Conservation (phyloP, 2,888 invertebrate species). For the Blastobasis lacticolella region DNA sequence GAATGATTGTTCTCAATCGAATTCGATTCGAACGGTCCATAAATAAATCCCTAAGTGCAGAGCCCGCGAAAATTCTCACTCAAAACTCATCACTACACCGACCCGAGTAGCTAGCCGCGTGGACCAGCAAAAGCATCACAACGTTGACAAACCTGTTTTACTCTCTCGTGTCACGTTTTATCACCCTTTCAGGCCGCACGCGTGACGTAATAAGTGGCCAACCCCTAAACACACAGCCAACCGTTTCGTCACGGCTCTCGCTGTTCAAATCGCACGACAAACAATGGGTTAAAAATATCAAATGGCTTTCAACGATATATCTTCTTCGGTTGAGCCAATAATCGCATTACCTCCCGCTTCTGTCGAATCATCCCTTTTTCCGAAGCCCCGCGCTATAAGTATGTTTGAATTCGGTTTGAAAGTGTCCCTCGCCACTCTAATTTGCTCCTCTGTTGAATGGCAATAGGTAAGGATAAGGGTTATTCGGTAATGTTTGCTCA, state of each 20-base stretch:
- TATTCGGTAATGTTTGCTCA: too few species aligned
- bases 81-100: too few species aligned
- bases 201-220: neutral
- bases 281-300: neutral
- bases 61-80: too few species aligned
- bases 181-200: neutral
- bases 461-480: neutral
- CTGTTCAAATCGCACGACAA: neutral
- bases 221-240: constrained; percentile 4
- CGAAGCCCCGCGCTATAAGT: constrained; percentile 59
- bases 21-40: too few species aligned
- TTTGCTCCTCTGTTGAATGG: constrained; percentile 53
- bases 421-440: constrained; percentile 47
- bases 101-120: too few species aligned
- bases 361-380: constrained; percentile 26
- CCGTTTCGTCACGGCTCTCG: constrained; percentile 15
- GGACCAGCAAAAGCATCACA: too few species aligned
- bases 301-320: too few species aligned
- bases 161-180: neutral
- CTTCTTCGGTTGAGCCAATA: constrained; percentile 7
- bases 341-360: constrained; percentile 9
- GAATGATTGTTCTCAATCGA: too few species aligned
- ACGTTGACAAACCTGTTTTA: neutral
- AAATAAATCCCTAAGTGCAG: too few species aligned
- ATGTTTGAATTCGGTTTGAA: constrained; percentile 57